Conservation (phyloP, 2,888 invertebrate genomes). For the Octodonta nipae region DNA sequence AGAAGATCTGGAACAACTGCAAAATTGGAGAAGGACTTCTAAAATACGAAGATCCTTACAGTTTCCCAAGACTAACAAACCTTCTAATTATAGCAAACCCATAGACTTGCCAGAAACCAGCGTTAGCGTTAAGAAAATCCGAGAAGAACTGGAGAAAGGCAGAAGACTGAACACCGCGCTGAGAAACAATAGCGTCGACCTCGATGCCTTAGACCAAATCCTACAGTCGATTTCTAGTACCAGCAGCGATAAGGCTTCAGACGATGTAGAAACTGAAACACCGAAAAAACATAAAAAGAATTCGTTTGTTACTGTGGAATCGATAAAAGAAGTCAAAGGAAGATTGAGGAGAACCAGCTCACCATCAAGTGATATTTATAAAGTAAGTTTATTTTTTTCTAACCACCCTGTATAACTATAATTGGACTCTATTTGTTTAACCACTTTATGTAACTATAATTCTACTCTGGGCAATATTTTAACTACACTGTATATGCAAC, state of each 20-base stretch:
- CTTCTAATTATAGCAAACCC: slow-evolving; percentile 17
- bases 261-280: slow-evolving; percentile 16
- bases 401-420: background rate
- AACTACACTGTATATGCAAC: too few relatives aligned
- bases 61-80: slow-evolving; percentile 36
- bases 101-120: slow-evolving; percentile 35
- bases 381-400: too few relatives aligned
- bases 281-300: slow-evolving; percentile 28
- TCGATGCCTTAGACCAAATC: slow-evolving; percentile 41
- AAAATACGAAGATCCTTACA: slow-evolving; percentile 52
- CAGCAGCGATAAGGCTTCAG: slow-evolving; percentile 20
- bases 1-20: slow-evolving; percentile 30
- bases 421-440: background rate
- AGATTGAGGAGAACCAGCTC: slow-evolving; percentile 42
- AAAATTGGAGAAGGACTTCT: slow-evolving; percentile 53
- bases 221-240: slow-evolving; percentile 33
- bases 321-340: slow-evolving; percentile 45
- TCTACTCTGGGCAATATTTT: too few relatives aligned
- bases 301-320: slow-evolving; percentile 47
- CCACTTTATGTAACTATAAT: too few relatives aligned
- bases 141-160: slow-evolving; percentile 43
- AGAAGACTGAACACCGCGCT: slow-evolving; percentile 40
- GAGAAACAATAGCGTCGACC: slow-evolving; percentile 40
- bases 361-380: slow-evolving; percentile 31
- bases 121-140: slow-evolving; percentile 42